Evolutionary conservation across 2,113 vertebrate genomes (phyloP).

Genomic region (Scomber scombrus): DNA sequence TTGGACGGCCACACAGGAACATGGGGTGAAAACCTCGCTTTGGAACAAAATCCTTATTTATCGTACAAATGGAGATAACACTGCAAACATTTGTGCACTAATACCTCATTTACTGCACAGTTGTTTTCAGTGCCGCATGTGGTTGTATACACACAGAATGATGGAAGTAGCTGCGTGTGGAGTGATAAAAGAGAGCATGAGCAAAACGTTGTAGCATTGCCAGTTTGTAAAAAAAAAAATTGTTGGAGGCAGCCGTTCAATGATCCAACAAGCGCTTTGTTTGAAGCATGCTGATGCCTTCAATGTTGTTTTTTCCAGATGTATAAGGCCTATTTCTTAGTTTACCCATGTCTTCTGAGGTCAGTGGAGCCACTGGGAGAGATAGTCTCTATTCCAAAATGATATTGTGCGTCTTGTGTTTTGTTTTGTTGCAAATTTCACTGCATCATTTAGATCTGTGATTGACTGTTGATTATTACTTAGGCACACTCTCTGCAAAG

Average conservation of each 20-base stretch:
- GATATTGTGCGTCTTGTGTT: slow-evolving; percentile 19
- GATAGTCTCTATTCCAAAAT: slow-evolving; percentile 10
- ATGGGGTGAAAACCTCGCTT: too few relatives aligned
- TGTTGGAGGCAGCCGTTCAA: not conserved
- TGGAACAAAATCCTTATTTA: too few relatives aligned
- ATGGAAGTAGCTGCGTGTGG: too few relatives aligned
- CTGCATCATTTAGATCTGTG: slow-evolving; percentile 25
- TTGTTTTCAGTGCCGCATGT: too few relatives aligned
- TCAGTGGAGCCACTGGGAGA: not conserved
- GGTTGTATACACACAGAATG: too few relatives aligned
- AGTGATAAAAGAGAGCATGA: too few relatives aligned
- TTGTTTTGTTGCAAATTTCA: slow-evolving; percentile 32
- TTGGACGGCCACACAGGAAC: too few relatives aligned
- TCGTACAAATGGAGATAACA: too few relatives aligned
- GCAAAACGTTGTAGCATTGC: too few relatives aligned
- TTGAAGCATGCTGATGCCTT: not conserved
- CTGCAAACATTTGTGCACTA: too few relatives aligned
- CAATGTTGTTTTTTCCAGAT: not conserved
- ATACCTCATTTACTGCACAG: too few relatives aligned
- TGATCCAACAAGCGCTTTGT: not conserved
- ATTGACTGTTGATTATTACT: slow-evolving; percentile 47
- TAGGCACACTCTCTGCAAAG: slow-evolving; percentile 36
- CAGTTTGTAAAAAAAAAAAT: not conserved
- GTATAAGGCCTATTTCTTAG: not conserved
- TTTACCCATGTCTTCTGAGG: not conserved